Base-by-base conservation (phyloP, 1,140 invertebrate genomes). In the Brachionus sp. region DNA sequence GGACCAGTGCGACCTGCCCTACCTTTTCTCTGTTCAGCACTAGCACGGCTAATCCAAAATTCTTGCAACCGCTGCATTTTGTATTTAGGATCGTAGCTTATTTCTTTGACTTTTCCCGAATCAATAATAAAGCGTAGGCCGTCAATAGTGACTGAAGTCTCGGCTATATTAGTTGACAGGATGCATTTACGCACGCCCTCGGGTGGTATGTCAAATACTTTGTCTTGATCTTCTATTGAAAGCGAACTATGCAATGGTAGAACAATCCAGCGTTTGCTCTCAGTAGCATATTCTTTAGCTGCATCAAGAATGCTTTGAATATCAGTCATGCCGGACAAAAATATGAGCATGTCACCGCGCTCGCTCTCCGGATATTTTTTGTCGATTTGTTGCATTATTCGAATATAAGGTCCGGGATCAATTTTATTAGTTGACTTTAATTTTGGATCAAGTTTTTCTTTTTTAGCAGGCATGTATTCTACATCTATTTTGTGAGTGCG, bases 111-210 rank as follows among this genome's bases (percentile, higher is more conserved):
- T 86, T 91, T 90, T 50, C 90, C 90, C 12, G 95, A 98, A 89
- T 99, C 98, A 5, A 95, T 92, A 2, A 99, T 97, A 91, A 99
- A 99, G 86, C 97, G 90, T 84, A 99, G 94, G 4, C 97, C 97
- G 90, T 99, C 97, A 83, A 99, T 98, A 0, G 98, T 99, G 4
- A 99, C 93, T 5, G 96, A 98, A 0, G 98, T 99, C 91, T 99
- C 98, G 0, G 98, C 97, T 83, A 99, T 98, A 87, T 99, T 99
- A n/a, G 97, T 99, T 0, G 96, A 95, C 2, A 99, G 92, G 84
- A 99, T 96, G 87, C 97, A 98, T 90, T 99, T 99, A 84, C 97
- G 90, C 1, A 96, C 91, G 29, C 95, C 95, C 84, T 96, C 94
- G 19, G 96, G 96, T n/a, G 96, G 92, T 88, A 96, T 95, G 86